phyloP scores from a whole-genome alignment of 2,797 vertebrate species.

The Babyrousa celebensis region DNA sequence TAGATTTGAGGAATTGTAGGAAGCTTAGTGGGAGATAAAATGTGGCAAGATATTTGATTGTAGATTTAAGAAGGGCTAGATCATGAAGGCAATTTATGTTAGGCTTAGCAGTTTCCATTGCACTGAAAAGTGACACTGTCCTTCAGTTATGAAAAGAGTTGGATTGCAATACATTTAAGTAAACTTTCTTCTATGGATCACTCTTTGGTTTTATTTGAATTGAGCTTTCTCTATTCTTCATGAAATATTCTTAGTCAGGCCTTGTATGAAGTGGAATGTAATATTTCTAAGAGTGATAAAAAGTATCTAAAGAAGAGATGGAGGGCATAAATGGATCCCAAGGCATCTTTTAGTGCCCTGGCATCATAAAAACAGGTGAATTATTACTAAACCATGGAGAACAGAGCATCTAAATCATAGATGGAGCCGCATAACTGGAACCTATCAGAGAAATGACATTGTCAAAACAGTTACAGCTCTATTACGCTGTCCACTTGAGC shows the following conservation, averaged over 20 bases:
- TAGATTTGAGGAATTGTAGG: neutral
- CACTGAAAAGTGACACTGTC: neutral
- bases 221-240: conserved; percentile 3
- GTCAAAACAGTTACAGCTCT: conserved; percentile 54
- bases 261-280: neutral
- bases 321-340: neutral
- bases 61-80: neutral
- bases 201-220: neutral
- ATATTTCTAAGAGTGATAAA: neutral
- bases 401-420: conserved; percentile 5
- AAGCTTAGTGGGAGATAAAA: neutral
- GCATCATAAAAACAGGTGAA: conserved; percentile 36
- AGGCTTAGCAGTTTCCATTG: neutral
- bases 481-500: conserved; percentile 4
- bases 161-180: neutral
- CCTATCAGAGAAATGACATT: neutral
- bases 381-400: conserved; percentile 36
- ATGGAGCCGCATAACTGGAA: neutral
- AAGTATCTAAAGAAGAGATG: neutral
- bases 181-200: neutral
- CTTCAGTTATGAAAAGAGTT: neutral
- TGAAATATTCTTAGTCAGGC: neutral
- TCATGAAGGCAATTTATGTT: neutral
- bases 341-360: conserved; percentile 3
- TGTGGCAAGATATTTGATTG: neutral